Evolutionary conservation across 2,888 invertebrate genomes (phyloP), one percentile per base, ranked within the genome.

Genomic region (Aporophyla nigra): DNA sequence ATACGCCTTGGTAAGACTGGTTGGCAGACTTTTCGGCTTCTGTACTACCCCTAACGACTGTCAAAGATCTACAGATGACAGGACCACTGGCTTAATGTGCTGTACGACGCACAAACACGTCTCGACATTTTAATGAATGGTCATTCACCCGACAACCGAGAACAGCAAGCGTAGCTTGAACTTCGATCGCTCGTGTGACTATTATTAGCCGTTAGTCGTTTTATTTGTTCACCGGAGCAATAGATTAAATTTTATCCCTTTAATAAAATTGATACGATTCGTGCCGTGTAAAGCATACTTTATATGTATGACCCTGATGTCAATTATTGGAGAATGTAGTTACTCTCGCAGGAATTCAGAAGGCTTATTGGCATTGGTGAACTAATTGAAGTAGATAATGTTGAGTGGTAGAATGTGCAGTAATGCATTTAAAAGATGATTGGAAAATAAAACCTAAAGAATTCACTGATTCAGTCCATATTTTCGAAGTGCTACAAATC

Each of bases 271-370:
- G 24, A 80, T 65, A 4, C 61, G 21, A 74, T 59, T 59, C 27
- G 56, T 65, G 14, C 24, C 63, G 21, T 74, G 63, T 68, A 49
- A 58, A 65, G 68, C 19, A 3, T 33, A 1, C n/a, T 40, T 80
- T 10, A n/a, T n/a, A n/a, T n/a, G n/a, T n/a, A n/a, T 80, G 40
- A 54, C 53, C 68, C 33, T 24, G 49, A 61, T 79, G 61, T 40
- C 66, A 79, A 79, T 61, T 65, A 16, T 71, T 21, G 62, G n/a
- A 51, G 7, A n/a, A 27, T 58, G 58, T 51, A n/a, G 33, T 19
- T 16, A 16, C 14, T 58, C 54, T 16, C 27, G 6, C 4, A 53
- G 51, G 62, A 56, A 68, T 56, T 56, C 19, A 51, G 9, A n/a
- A n/a, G n/a, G 6, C 1, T 51, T 21, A n/a, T 33, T 46, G 21